These are phyloP conservation scores for Pogona vitticeps DNA, from an alignment of 2,113 vertebrate genomes.

Conservation along the genomic window DNA sequence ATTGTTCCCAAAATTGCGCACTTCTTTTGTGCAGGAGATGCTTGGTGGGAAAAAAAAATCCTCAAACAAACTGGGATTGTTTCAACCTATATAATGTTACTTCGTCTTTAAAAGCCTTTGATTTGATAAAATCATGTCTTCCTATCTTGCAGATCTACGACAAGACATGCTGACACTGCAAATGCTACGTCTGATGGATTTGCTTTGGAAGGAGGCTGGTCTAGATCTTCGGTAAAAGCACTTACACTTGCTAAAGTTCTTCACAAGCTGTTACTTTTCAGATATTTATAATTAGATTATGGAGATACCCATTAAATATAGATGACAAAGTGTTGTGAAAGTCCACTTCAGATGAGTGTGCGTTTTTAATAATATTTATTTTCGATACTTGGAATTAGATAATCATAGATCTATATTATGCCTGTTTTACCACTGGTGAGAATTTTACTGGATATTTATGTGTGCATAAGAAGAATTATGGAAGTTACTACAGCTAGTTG, in stretches of 20 bases:
- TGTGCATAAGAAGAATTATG: too few species aligned
- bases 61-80: neutral
- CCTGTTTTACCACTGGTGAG: too few species aligned
- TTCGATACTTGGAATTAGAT: neutral
- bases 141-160: conserved; percentile 80
- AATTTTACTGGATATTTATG: too few species aligned
- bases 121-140: conserved; percentile 24
- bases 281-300: neutral
- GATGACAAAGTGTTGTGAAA: neutral
- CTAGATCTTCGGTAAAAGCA: conserved; percentile 90
- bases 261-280: neutral
- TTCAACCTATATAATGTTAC: neutral
- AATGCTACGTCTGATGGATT: conserved; percentile 93
- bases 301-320: neutral
- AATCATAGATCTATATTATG: neutral
- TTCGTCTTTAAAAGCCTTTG: neutral
- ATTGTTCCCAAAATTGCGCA: neutral
- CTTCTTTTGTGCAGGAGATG: neutral
- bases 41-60: neutral
- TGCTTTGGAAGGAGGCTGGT: conserved; percentile 95
- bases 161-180: conserved; percentile 98
- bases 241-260: conserved; percentile 1
- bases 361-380: neutral
- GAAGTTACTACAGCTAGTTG: too few species aligned
- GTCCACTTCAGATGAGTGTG: neutral